Evolutionary conservation across 2,888 invertebrate genomes (phyloP).

Genomic region (Lasioglossum pauxillum): DNA sequence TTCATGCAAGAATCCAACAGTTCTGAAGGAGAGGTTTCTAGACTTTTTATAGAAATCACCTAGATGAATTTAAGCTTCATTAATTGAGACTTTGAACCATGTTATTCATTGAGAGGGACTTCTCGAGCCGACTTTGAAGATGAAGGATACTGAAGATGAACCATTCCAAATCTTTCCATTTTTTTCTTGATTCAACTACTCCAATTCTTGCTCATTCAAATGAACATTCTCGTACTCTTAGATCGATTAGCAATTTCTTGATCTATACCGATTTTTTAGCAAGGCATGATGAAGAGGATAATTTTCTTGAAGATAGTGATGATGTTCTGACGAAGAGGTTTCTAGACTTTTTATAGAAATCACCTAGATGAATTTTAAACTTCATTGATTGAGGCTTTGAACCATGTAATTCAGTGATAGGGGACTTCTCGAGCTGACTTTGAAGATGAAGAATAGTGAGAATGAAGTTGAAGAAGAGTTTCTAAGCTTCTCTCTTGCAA

Average conservation of each 20-base stretch:
- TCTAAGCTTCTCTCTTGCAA: not conserved
- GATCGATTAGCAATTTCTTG: not conserved
- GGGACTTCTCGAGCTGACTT: not conserved
- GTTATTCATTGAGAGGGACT: too few species aligned
- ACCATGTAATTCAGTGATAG: too few species aligned
- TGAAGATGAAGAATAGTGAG: not conserved
- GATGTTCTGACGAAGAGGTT: too few species aligned
- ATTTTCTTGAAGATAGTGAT: not conserved
- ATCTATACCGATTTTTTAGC: not conserved
- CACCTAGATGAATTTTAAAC: too few species aligned
- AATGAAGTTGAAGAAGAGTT: not conserved
- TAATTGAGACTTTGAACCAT: not conserved
- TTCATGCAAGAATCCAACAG: too few species aligned
- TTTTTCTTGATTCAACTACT: not conserved
- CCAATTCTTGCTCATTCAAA: not conserved
- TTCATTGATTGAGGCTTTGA: not conserved
- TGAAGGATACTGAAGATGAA: too few species aligned
- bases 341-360: too few species aligned
- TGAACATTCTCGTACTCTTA: not conserved
- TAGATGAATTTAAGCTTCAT: too few species aligned
- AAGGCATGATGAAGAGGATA: not conserved
- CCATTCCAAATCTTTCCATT: too few species aligned
- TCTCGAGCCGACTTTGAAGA: too few species aligned
- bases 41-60: too few species aligned
- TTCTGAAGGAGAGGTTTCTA: too few species aligned